Evolutionary conservation across 2,888 invertebrate species (phyloP).

Genomic region (Polymixis lichenea): DNA sequence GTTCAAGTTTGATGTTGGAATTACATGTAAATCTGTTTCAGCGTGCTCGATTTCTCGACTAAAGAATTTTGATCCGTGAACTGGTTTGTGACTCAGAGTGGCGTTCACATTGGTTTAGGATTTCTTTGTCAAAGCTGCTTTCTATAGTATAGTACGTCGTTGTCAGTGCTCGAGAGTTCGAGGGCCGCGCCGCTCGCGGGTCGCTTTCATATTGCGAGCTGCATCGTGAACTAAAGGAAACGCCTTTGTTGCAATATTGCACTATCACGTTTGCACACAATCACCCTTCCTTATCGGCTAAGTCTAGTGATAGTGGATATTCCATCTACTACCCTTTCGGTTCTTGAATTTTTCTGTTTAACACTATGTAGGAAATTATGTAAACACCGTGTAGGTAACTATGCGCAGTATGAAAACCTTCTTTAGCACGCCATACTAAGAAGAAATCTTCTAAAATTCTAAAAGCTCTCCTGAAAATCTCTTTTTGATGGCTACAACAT

Average conservation of each 20-base stretch:
- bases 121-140: conserved; percentile 65
- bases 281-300: background rate
- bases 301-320: background rate
- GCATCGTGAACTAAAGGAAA: background rate
- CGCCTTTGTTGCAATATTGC: conserved; percentile 8
- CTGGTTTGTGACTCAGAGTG: conserved; percentile 62
- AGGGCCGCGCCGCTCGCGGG: background rate
- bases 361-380: background rate
- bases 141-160: conserved; percentile 44
- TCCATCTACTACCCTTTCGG: background rate
- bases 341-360: background rate
- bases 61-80: conserved; percentile 49
- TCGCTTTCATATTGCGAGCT: conserved; percentile 26
- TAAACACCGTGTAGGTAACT: background rate
- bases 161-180: conserved; percentile 15
- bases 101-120: conserved; percentile 46
- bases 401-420: background rate
- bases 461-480: background rate
- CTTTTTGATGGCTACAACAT: background rate
- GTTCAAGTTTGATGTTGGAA: background rate
- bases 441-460: background rate
- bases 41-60: conserved; percentile 30
- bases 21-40: conserved; percentile 28
- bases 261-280: background rate
- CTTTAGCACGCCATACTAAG: background rate